Percentiles rank a stretch among this genome's conserved stretches.
These are phyloP conservation scores for Novumbra hubbsi DNA, from an alignment of 2,797 vertebrate species.

Conservation along the genomic window DNA sequence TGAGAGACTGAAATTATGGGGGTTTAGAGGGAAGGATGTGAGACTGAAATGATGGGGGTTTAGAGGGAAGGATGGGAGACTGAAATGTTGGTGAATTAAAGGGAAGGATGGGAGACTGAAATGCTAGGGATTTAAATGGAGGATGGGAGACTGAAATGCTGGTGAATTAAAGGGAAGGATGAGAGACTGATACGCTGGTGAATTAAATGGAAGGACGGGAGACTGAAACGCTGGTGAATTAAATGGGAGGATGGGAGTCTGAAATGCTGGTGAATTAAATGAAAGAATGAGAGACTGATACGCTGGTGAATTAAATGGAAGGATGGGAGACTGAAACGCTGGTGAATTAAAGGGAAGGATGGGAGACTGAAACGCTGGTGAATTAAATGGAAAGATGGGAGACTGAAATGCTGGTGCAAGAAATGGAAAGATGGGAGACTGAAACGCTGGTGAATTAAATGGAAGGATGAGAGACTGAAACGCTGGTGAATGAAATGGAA, in stretches of 20 bases:
- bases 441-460: not conserved
- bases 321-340: not conserved
- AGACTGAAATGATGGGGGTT: constrained; percentile 1
- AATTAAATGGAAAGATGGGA: not conserved
- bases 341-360: constrained; percentile 8
- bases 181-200: too few relatives aligned
- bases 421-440: constrained; percentile 30
- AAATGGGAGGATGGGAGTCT: constrained; percentile 35
- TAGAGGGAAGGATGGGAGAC: constrained; percentile 38
- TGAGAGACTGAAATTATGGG: too few relatives aligned
- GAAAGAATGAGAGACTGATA: constrained; percentile 9
- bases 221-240: too few relatives aligned
- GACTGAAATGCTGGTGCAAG: constrained; percentile 20
- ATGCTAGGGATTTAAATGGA: constrained; percentile 6
- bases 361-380: too few relatives aligned
- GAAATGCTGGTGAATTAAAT: constrained; percentile 20
- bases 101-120: too few relatives aligned
- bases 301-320: too few relatives aligned
- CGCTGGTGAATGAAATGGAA: too few relatives aligned
- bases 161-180: constrained; percentile 31
- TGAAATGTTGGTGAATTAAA: not conserved
- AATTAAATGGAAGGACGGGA: constrained; percentile 33
- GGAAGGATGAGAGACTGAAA: not conserved
- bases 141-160: constrained; percentile 19
- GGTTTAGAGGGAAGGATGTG: constrained; percentile 33